Evolutionary conservation across 2,888 invertebrate species (phyloP).

Genomic region (Sarcophaga subvicina): DNA sequence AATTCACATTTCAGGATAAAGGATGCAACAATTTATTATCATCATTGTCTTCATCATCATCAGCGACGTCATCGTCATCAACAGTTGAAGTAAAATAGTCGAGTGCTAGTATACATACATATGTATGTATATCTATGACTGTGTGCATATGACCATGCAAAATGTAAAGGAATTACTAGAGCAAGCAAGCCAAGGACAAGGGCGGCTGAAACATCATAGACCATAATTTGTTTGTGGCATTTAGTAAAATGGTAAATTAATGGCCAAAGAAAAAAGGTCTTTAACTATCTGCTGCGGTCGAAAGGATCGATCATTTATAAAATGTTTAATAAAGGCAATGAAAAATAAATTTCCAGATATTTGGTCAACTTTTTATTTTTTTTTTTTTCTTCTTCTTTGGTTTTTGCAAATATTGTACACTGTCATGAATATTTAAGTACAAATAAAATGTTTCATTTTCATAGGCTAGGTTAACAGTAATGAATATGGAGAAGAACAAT

Average conservation of each 20-base stretch:
- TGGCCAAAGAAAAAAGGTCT: constrained; percentile 50
- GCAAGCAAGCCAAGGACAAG: constrained; percentile 1
- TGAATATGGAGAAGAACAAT: neutral
- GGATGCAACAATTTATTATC: constrained; percentile 59
- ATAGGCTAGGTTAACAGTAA: neutral
- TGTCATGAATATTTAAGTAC: too few relatives aligned
- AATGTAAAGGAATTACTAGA: neutral
- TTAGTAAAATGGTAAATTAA: constrained; percentile 70
- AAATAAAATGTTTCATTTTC: too few relatives aligned
- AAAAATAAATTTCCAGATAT: neutral
- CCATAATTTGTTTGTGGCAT: constrained; percentile 64
- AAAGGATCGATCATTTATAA: constrained; percentile 47
- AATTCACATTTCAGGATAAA: constrained; percentile 16
- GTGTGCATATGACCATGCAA: constrained; percentile 12
- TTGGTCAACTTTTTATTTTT: neutral
- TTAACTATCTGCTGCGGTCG: constrained; percentile 34
- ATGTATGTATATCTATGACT: neutral
- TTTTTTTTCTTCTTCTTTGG: neutral
- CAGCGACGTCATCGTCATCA: constrained; percentile 17
- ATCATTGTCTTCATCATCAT: constrained; percentile 26
- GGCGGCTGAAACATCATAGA: neutral
- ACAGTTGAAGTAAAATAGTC: constrained; percentile 48
- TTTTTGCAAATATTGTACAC: neutral
- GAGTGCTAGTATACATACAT: neutral
- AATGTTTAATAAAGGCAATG: constrained; percentile 27